phyloP scores from a whole-genome alignment of 2,797 vertebrate species.

The Artibeus lituratus region DNA sequence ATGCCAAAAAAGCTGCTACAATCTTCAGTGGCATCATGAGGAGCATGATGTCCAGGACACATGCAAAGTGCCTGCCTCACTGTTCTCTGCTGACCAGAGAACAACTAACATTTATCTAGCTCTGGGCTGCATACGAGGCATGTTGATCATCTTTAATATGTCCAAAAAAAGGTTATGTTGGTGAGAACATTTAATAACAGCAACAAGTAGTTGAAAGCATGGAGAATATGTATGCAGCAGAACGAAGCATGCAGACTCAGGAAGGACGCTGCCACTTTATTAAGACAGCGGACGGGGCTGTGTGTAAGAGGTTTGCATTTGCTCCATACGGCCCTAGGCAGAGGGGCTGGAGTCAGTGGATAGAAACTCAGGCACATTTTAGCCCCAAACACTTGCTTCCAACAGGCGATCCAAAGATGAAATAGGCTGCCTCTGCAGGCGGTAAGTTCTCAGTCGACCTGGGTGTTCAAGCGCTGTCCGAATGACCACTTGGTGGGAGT shows the following conservation, averaged over 20 bases:
- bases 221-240: not conserved
- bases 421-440: not conserved
- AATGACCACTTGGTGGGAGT: slow-evolving; percentile 68
- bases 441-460: not conserved
- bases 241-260: not conserved
- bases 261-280: not conserved
- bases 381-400: not conserved
- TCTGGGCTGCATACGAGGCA: not conserved
- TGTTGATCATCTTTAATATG: not conserved
- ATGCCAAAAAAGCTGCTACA: not conserved
- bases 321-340: not conserved
- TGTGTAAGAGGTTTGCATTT: not conserved
- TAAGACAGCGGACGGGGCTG: not conserved
- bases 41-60: not conserved
- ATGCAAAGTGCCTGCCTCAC: not conserved
- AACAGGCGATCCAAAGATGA: not conserved
- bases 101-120: not conserved
- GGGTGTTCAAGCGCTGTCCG: not conserved
- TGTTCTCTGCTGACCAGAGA: not conserved
- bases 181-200: not conserved
- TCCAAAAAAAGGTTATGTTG: not conserved
- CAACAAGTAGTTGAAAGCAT: not conserved
- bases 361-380: not conserved
- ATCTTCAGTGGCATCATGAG: not conserved
- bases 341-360: not conserved